Evolutionary conservation across 2,888 invertebrate species (phyloP).

Genomic region (Nipponacmea schrenckii): DNA sequence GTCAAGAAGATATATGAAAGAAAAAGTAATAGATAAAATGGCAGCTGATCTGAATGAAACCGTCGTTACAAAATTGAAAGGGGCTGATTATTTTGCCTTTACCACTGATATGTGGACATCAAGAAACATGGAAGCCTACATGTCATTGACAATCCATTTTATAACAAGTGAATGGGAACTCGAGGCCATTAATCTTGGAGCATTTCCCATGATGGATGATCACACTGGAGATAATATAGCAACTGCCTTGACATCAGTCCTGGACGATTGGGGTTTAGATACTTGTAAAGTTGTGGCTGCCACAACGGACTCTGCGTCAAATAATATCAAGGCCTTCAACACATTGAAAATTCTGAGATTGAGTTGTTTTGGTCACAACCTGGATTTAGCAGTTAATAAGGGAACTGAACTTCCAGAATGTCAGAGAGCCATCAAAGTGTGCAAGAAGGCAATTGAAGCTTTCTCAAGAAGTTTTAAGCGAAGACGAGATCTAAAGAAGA

Average conservation of each 20-base stretch:
- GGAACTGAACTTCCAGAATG: background rate
- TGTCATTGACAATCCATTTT: background rate
- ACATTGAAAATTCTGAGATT: background rate
- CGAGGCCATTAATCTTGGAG: background rate
- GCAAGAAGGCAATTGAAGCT: background rate
- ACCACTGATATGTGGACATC: background rate
- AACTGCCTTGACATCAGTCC: background rate
- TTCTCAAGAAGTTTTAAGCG: too few species aligned
- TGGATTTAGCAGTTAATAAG: background rate
- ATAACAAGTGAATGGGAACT: background rate
- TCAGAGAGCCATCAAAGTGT: background rate
- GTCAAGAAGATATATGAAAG: background rate
- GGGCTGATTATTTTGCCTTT: background rate
- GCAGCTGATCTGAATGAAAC: background rate
- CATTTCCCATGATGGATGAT: background rate
- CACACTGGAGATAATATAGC: too few species aligned
- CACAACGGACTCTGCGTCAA: background rate
- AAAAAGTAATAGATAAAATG: background rate
- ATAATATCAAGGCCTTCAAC: background rate
- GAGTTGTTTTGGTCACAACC: background rate
- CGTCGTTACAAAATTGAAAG: background rate
- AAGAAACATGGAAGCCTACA: background rate
- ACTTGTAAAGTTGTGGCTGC: background rate
- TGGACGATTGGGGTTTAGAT: background rate
- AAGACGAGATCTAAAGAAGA: background rate